These are phyloP conservation scores for Lordiphosa clarofinis DNA, from an alignment of 1,140 invertebrate species.

Conservation along the genomic window DNA sequence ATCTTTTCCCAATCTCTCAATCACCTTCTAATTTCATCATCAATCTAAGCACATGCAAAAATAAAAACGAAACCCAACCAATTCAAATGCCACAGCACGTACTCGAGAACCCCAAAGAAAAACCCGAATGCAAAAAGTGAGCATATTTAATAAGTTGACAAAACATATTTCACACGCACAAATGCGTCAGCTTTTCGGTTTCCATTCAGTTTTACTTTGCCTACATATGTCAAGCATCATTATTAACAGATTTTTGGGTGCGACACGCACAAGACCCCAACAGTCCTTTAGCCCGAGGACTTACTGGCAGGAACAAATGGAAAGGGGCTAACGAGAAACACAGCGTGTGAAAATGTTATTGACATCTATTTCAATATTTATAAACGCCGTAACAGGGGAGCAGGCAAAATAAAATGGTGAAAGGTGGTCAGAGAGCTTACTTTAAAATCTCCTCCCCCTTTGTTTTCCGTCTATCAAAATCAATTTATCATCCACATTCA, in stretches of 20 bases:
- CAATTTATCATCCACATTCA: conserved; percentile 32
- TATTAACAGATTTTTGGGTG: conserved; percentile 72
- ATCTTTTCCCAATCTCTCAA: background rate
- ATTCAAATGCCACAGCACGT: conserved; percentile 54
- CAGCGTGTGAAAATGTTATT: conserved; percentile 69
- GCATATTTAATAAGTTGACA: conserved; percentile 77
- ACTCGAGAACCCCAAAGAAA: conserved; percentile 19
- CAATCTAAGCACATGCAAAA: background rate
- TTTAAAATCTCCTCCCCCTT: too few species aligned
- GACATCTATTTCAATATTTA: conserved; percentile 75
- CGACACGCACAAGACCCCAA: conserved; percentile 51
- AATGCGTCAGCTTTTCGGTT: conserved; percentile 51
- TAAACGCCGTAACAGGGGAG: conserved; percentile 34
- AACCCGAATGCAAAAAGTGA: conserved; percentile 42
- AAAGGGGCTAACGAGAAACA: conserved; percentile 18
- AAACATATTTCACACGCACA: conserved; percentile 76
- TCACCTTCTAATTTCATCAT: conserved; percentile 7
- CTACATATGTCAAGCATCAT: conserved; percentile 71
- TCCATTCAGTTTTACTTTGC: conserved; percentile 48
- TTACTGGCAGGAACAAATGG: background rate
- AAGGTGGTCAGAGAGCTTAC: background rate
- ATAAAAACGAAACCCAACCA: conserved; percentile 5
- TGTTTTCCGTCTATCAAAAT: conserved; percentile 28
- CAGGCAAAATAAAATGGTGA: conserved; percentile 25
- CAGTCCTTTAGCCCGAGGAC: conserved; percentile 20